Conservation (phyloP, 2,113 vertebrate species). For the Ictalurus punctatus region DNA sequence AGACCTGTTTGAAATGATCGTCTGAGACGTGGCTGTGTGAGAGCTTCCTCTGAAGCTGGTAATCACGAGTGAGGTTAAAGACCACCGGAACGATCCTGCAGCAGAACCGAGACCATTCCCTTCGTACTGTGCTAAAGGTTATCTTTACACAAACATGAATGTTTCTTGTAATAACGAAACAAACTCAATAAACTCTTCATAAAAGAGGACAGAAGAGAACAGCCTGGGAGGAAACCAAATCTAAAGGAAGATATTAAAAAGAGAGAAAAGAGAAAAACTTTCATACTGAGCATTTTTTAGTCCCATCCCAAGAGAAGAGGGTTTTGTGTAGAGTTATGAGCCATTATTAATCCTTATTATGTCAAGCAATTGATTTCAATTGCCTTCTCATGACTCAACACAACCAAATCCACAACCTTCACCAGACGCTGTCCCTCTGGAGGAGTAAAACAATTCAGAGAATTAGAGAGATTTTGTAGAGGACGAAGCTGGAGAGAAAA, state of each 20-base stretch:
- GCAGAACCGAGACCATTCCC: background rate
- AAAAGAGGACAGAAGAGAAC: background rate
- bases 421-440: background rate
- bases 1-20: background rate
- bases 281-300: slow-evolving; percentile 27
- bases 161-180: background rate
- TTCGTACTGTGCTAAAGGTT: background rate
- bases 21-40: background rate
- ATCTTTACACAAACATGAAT: background rate
- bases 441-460: slow-evolving; percentile 12
- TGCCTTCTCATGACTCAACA: background rate
- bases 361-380: background rate
- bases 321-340: slow-evolving; percentile 28
- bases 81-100: background rate
- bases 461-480: slow-evolving; percentile 17
- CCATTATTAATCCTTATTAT: background rate
- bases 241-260: background rate
- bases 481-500: background rate
- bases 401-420: slow-evolving; percentile 15
- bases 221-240: background rate
- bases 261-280: background rate
- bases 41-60: background rate
- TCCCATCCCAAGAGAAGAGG: background rate
- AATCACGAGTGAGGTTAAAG: background rate
- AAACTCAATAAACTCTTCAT: background rate